Evolutionary conservation across 2,888 invertebrate species (phyloP), one percentile per base, ranked within the genome.

Genomic region (Blastobasis lacticolella): DNA sequence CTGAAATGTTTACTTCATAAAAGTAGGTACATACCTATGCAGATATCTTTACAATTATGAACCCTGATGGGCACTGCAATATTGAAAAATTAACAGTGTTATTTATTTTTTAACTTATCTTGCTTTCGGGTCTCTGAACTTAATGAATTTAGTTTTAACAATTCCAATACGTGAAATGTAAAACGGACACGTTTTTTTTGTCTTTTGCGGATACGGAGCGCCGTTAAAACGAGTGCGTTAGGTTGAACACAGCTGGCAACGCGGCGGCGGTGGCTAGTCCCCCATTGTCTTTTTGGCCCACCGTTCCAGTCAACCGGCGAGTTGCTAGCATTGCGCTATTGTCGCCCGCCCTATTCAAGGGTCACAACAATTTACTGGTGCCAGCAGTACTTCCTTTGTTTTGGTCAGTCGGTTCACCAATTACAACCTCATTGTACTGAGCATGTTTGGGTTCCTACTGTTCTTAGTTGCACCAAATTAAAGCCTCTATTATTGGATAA

Each of bases 231-330:
- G 63, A 66, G 63, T 64, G 57, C 60, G 60, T 62, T 62, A 57
- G 62, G 65, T 70, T 70, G 60, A 66, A 65, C 68, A 63, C 71
- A 71, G 66, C 70, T 72, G 74, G 63, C 63, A 63, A 59, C 59
- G 64, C 63, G 60, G 67, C 63, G 59, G 58, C 59, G 63, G 67
- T 57, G 64, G 65, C 68, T 69, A 67, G 65, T 66, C 62, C 58
- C 54, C 55, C 46, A 52, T 69, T 60, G 63, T 71, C 64, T 67
- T 67, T 66, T 66, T 66, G 66, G 67, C 60, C 49, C 57, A 51
- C 51, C 57, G 66, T 69, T 64, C 60, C 65, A 54, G 60, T 59
- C 49, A 61, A 59, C 63, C 61, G 60, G 59, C 61, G 57, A 59
- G 53, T 58, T 57, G 42, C 48, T 10, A 57, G 58, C 53, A 54